Evolutionary conservation across 2,113 vertebrate species (phyloP).

Genomic region (Cavia porcellus): DNA sequence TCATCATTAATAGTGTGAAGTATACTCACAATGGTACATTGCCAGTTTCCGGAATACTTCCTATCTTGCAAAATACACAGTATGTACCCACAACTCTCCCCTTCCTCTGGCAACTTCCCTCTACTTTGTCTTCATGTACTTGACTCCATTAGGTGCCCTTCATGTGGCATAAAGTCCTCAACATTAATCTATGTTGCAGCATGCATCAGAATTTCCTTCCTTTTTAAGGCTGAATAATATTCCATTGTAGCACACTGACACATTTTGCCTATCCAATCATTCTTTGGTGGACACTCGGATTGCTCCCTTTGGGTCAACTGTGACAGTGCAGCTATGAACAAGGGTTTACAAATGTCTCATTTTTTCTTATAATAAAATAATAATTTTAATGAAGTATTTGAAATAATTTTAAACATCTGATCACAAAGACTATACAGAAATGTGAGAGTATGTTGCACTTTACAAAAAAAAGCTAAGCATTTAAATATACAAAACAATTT

Average conservation of each 20-base stretch:
- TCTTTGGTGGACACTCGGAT: not conserved
- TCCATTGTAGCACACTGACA: not conserved
- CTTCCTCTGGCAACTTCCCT: not conserved
- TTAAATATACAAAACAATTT: constrained; percentile 89
- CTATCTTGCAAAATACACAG: not conserved
- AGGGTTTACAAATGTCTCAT: not conserved
- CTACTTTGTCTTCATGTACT: not conserved
- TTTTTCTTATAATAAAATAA: constrained; percentile 90
- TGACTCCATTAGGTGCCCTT: not conserved
- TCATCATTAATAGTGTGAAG: not conserved
- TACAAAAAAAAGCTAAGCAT: constrained; percentile 90
- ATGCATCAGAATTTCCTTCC: not conserved
- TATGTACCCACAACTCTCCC: not conserved
- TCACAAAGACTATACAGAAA: constrained; percentile 88
- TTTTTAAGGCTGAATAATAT: not conserved
- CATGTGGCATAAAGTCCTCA: not conserved
- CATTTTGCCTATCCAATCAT: not conserved
- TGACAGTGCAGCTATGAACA: too few species aligned
- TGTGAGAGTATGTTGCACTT: constrained; percentile 86
- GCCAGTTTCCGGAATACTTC: not conserved
- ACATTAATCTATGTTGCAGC: not conserved
- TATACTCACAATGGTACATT: not conserved
- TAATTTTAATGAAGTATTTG: constrained; percentile 90
- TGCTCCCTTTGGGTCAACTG: not conserved
- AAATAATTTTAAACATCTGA: constrained; percentile 89